Evolutionary conservation across 2,113 vertebrate species (phyloP), one percentile per base, ranked within the genome.

Genomic region (Marmota flaviventris): DNA sequence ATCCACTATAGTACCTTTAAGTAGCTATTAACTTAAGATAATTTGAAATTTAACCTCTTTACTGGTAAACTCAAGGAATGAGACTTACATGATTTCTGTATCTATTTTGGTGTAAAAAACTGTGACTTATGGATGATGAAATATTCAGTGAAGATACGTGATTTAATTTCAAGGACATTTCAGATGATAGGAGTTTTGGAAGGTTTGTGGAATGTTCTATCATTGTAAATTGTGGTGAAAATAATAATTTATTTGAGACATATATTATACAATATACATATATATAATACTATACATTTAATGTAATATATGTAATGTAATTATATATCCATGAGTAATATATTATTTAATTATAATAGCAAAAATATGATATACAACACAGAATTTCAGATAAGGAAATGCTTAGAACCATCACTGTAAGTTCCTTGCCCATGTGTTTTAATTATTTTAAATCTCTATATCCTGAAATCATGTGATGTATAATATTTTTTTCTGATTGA

Each of bases 111-210:
- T 42, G 77, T 56, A 95, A 94, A 95, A 63, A 73, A 13, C 32
- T 89, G 25, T 69, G 53, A 63, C 34, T 96, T 83, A 78, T 79
- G 58, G 92, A 63, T 92, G 45, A 70, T 63, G 37, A 95, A 87
- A 91, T 79, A 10, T 94, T 7, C 4, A 73, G n/a, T 53, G 45
- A 11, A 79, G 34, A 85, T 4, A 61, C 69, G 84, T 93, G 17
- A 70, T 92, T 92, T 85, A 73, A 73, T 96, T 84, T 32, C 27
- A 83, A 37, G 53, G 4, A 89, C 86, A 58, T 94, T 94, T 86
- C 37, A 79, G 69, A 85, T 45, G 56, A 32, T 3, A 94, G 8
- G 42, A 86, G 1, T 13, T 92, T 93, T 16, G 16, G 58, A 84
- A n/a, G 18, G 10, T 69, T 92, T 82, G 25, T 82, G 25, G 5